Evolutionary conservation across 2,113 vertebrate genomes (phyloP).

Genomic region (Myodes glareolus): DNA sequence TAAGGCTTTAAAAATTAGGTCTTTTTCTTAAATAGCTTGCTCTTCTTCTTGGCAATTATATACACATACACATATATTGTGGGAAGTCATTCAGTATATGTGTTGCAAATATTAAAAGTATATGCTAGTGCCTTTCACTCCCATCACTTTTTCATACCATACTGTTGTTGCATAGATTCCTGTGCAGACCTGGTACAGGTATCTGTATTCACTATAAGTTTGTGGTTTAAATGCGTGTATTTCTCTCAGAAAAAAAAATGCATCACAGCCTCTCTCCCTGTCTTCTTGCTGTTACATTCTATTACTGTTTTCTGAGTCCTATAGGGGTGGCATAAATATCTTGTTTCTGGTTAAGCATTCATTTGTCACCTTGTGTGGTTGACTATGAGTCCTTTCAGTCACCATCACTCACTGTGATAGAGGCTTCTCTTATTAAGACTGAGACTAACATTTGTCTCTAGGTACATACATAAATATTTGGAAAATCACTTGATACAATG

Average conservation of each 20-base stretch:
- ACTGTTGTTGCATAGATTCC: neutral
- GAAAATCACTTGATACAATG: neutral
- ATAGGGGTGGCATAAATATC: neutral
- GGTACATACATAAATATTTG: neutral
- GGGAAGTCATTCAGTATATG: too few relatives aligned
- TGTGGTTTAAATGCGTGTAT: neutral
- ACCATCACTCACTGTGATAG: neutral
- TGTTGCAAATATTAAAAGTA: neutral
- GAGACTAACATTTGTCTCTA: neutral
- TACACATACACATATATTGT: too few relatives aligned
- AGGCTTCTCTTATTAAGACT: neutral
- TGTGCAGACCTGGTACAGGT: neutral
- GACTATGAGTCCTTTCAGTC: neutral
- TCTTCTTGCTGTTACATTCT: neutral
- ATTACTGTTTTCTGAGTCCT: neutral
- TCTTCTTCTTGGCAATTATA: neutral
- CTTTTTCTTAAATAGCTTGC: neutral
- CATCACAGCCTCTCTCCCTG: neutral
- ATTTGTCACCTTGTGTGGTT: neutral
- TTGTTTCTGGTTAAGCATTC: neutral
- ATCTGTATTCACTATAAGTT: neutral
- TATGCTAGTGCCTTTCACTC: neutral
- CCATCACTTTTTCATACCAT: neutral
- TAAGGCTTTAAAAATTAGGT: neutral
- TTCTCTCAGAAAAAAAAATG: neutral